Percentiles rank a stretch among this genome's conserved stretches.
These are phyloP conservation scores for Lophochroa leadbeateri DNA, from an alignment of 2,113 vertebrate species.

Conservation along the genomic window DNA sequence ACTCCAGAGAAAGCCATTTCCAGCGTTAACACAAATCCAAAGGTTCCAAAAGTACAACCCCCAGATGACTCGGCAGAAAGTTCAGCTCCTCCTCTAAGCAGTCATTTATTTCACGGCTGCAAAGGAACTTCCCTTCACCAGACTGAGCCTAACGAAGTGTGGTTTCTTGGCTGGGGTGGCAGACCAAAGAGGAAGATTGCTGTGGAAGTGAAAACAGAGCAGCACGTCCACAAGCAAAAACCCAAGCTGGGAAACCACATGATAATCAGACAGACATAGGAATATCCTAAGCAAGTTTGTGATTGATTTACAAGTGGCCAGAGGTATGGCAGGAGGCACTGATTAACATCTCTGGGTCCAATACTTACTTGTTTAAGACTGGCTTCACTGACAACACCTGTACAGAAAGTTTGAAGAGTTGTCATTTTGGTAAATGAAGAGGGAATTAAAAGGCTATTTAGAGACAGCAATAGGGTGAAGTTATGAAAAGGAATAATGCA, in stretches of 20 bases:
- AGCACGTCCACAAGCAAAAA: neutral
- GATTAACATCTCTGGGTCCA: neutral
- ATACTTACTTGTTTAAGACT: constrained; percentile 77
- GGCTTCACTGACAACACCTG: constrained; percentile 72
- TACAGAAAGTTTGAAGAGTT: constrained; percentile 34
- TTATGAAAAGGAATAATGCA: neutral
- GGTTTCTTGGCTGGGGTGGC: neutral
- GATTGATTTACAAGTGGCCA: neutral
- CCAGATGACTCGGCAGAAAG: neutral
- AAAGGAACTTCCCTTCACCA: neutral
- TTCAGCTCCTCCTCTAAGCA: neutral
- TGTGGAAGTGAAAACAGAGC: neutral
- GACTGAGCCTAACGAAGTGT: neutral
- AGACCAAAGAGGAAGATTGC: neutral
- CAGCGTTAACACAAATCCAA: neutral
- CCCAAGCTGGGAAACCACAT: neutral
- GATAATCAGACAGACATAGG: neutral
- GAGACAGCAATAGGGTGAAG: neutral
- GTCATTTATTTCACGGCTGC: neutral
- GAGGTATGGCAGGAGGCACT: neutral
- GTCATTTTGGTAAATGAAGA: neutral
- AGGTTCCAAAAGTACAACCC: neutral
- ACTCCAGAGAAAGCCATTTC: neutral
- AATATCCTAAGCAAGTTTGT: neutral
- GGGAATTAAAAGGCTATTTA: neutral